These are phyloP conservation scores for Achatina immaculata DNA, from an alignment of 1,140 invertebrate species.

Conservation along the genomic window DNA sequence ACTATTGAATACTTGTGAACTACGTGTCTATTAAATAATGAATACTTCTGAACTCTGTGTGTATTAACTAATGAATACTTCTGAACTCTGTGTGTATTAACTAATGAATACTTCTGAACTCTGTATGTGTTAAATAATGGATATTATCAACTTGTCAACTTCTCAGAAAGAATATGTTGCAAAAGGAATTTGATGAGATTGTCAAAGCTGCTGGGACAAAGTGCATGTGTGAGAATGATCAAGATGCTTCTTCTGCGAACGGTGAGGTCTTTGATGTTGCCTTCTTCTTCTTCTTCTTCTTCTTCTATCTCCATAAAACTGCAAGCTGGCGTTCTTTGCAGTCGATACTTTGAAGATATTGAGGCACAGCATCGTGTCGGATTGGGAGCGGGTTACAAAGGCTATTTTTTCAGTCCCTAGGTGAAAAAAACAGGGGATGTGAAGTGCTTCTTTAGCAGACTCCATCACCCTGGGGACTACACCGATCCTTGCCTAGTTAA, in stretches of 20 bases:
- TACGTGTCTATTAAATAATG: background rate
- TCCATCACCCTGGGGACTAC: too few species aligned
- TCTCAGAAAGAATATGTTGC: background rate
- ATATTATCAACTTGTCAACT: background rate
- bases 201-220: background rate
- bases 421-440: too few species aligned
- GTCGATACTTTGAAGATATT: too few species aligned
- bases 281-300: background rate
- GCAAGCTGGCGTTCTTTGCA: too few species aligned
- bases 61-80: background rate
- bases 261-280: background rate
- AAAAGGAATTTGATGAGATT: background rate
- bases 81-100: background rate
- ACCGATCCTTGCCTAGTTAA: too few species aligned
- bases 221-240: background rate
- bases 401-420: too few species aligned
- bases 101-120: background rate
- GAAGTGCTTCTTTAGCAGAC: too few species aligned
- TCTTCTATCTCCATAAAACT: background rate
- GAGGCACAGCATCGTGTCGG: too few species aligned
- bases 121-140: background rate
- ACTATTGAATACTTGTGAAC: background rate
- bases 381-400: too few species aligned
- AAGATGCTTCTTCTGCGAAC: background rate
- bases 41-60: background rate